Evolutionary conservation across 2,113 vertebrate species (phyloP).

Genomic region (Rhagologus leucostigma): DNA sequence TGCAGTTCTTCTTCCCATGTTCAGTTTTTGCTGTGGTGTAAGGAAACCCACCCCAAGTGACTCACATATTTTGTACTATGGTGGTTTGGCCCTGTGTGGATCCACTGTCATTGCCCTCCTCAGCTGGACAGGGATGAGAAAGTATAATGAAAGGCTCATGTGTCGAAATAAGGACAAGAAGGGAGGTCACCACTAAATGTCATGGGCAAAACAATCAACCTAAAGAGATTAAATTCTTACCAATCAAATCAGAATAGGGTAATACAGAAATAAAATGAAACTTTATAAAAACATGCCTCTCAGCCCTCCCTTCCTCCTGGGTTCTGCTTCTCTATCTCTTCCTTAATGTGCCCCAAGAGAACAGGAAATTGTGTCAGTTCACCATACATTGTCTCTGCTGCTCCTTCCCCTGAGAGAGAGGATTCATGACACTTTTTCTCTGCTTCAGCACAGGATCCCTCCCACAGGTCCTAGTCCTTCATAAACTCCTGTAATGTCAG

Average conservation of each 20-base stretch:
- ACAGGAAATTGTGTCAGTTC: background rate
- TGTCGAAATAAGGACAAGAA: background rate
- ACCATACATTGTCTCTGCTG: background rate
- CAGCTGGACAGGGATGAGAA: background rate
- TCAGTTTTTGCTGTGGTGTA: background rate
- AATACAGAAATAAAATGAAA: background rate
- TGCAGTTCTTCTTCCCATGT: background rate
- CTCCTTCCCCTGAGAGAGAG: background rate
- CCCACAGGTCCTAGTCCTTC: background rate
- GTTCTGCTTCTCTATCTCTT: background rate
- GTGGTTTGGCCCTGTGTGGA: background rate
- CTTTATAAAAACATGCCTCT: too few relatives aligned
- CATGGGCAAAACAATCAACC: background rate
- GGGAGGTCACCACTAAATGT: accelerated
- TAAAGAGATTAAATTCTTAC: background rate
- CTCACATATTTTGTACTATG: accelerated
- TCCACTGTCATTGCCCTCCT: background rate
- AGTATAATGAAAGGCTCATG: accelerated
- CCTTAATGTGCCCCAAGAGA: too few relatives aligned
- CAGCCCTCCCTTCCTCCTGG: background rate
- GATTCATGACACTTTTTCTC: background rate
- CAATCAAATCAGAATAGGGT: background rate
- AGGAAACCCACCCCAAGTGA: background rate
- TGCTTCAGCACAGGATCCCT: accelerated
- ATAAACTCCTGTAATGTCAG: background rate